Base-by-base conservation (phyloP, 2,113 vertebrate genomes). In the cattle (Bos taurus) region DNA sequence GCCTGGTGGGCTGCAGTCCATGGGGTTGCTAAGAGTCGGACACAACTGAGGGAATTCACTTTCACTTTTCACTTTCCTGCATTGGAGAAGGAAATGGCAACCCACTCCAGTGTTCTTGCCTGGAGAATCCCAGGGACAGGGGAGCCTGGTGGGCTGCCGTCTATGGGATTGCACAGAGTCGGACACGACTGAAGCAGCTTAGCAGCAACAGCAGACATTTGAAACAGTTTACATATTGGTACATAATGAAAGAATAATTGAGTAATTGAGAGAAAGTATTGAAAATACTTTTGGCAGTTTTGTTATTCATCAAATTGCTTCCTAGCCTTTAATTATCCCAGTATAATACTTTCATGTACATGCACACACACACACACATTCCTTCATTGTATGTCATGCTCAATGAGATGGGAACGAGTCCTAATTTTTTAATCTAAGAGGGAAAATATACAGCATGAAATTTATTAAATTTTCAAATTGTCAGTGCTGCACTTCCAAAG, bases 221-320 rank as follows among this genome's bases (percentile, higher is more conserved):
- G 46, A 62, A 86, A 77, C 19, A 71, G 26, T 86, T 90, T n/a
- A 12, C 83, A 0, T 77, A n/a, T 95, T 96, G 93, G 23, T 94
- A 46, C 6, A 33, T 87, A 56, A 82, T 77, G 3, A 43, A 54
- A 82, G 78, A 89, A 87, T 62, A 94, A 62, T 54, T 82, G 56
- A 83, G 33, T 67, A 82, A 46, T 60, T 77, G 48, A 91, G 4
- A 33, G 81, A 21, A 91, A 90, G 40, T 57, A 74, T 46, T 94
- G 48, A 95, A 88, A 59, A 89, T 62, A 26, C 59, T 71, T 93
- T 93, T 84, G 56, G 36, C 57, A 94, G 74, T 90, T 92, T 95
- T 91, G 15, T 88, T 96, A 62, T 64, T 28, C 33, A 74, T 50
- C 25, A 26, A 67, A 46, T 82, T 90, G 17, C 52, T 84, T 96